These are phyloP conservation scores for Myotis pilosus DNA, from an alignment of 2,797 vertebrate genomes.

Conservation along the genomic window DNA sequence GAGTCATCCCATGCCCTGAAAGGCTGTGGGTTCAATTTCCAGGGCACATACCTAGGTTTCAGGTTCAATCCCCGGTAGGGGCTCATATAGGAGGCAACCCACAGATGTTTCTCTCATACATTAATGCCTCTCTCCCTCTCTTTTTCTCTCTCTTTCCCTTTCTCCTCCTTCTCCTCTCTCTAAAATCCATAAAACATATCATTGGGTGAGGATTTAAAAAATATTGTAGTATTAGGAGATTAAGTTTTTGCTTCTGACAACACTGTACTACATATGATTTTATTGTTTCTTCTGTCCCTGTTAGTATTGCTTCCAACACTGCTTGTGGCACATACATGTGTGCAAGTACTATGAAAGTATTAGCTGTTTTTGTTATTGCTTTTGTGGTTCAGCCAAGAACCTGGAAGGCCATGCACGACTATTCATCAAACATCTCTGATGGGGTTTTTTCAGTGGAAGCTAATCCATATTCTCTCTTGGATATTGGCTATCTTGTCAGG, in stretches of 20 bases:
- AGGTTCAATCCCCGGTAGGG: rapidly evolving
- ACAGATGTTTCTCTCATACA: background rate
- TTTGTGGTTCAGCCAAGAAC: background rate
- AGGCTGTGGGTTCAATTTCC: background rate
- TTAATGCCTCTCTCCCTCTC: background rate
- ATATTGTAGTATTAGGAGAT: background rate
- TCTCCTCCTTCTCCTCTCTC: background rate
- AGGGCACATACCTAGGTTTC: background rate
- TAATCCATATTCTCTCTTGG: background rate
- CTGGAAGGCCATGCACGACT: no score
- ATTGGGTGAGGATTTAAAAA: background rate
- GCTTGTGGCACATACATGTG: background rate
- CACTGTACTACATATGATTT: background rate
- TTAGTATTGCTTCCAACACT: background rate
- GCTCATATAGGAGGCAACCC: background rate
- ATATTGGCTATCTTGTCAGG: background rate
- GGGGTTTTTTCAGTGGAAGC: background rate
- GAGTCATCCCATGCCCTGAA: background rate
- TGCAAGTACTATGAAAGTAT: background rate
- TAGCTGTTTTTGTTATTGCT: background rate
- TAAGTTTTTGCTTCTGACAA: background rate
- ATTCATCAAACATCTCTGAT: background rate
- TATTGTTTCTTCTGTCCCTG: background rate
- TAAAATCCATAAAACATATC: background rate
- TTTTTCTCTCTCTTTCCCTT: background rate